A percentile compares a stretch with the other conserved stretches of the same genome.
Conservation (phyloP, 2,113 vertebrate genomes). For the Orycteropus afer region DNA sequence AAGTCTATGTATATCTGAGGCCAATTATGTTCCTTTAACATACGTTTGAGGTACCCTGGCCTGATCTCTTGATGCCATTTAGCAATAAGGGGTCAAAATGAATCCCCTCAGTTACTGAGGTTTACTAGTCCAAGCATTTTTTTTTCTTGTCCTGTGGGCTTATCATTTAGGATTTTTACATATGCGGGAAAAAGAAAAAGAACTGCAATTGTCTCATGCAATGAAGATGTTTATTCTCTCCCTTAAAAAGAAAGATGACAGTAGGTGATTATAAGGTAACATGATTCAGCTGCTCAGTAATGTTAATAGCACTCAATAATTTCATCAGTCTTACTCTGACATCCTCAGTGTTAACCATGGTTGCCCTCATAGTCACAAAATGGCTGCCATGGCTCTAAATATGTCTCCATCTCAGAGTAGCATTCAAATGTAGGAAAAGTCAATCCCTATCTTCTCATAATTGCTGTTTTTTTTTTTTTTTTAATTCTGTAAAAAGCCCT, state of each 20-base stretch:
- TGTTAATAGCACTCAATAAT: no score
- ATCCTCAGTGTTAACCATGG: not conserved
- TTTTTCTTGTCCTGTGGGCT: not conserved
- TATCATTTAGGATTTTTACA: not conserved
- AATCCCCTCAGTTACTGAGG: not conserved
- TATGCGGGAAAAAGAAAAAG: not conserved
- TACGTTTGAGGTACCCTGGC: no score
- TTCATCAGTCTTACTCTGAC: not conserved
- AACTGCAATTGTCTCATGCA: not conserved
- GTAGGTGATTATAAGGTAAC: not conserved
- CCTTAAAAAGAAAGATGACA: not conserved
- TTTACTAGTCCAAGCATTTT: not conserved
- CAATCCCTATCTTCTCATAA: not conserved
- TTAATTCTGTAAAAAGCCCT: not conserved
- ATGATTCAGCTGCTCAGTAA: no score
- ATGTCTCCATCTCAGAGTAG: not conserved
- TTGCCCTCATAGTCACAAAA: not conserved
- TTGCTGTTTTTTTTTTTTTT: not conserved
- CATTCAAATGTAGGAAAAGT: not conserved
- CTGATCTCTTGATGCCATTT: not conserved
- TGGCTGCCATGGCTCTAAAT: not conserved
- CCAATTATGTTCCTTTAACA: not conserved
- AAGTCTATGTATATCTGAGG: not conserved
- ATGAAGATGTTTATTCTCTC: not conserved
- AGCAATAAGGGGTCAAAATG: not conserved